Evolutionary conservation across 1,140 invertebrate species (phyloP), one percentile per base, ranked within the genome.

Genomic region (Drosophila truncata): DNA sequence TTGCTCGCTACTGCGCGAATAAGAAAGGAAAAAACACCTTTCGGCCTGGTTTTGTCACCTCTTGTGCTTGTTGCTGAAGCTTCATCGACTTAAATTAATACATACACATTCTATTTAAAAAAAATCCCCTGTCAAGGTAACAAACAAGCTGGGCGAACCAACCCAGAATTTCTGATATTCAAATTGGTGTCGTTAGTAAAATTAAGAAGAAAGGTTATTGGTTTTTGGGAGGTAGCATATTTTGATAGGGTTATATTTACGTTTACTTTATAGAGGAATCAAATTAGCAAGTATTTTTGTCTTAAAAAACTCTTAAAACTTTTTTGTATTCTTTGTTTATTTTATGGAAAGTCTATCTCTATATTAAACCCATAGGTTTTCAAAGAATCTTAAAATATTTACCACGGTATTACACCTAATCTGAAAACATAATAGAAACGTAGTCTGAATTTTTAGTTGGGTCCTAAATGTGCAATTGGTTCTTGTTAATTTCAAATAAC

Each of bases 31-130:
- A 14, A 54, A 54, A 35, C 27, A 25, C 16, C 65, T 47, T 57
- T 70, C 33, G 10, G 41, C 37, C 71, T 59, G 37, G 74, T 52
- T 86, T 85, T 85, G 79, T 82, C 82, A 79, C 74, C 82, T 86
- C 75, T 86, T 67, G 62, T 72, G 60, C 47, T 80, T 78, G 78
- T 50, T 62, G 57, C 62, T 85, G 82, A 78, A 70, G 41, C 74
- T 78, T 72, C 70, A 76, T 62, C 78, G 82, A 86, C 79, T 80
- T 67, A 87, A 79, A 82, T 86, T 82, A 87, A 82, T 86, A 79
- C 66, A 86, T 63, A 86, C 79, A 78, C 60, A 82, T 78, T 65
- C 61, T 50, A 49, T 33, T 65, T 49, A 35, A 57, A 73, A 78
- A 63, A 63, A n/a, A 42, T 23, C 14, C 14, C 29, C 16, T 55